phyloP scores from a whole-genome alignment of 37 sponge, comb jelly and placozoan genomes.

The Mnemiopsis leidyi region DNA sequence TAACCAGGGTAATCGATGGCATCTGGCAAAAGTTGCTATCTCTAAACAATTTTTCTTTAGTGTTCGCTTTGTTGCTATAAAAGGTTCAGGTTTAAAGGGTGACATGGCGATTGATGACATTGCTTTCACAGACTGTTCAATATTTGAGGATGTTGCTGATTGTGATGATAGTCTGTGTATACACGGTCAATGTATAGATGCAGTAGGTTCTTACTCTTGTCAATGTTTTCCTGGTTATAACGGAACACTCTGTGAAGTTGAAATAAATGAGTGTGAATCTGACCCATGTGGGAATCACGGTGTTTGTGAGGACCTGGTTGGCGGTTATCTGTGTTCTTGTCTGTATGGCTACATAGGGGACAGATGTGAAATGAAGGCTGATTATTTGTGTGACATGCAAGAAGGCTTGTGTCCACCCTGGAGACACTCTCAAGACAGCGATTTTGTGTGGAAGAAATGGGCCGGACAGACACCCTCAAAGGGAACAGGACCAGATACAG shows the following conservation, averaged over 20 bases:
- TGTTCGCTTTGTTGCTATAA: not conserved
- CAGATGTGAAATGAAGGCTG: not conserved
- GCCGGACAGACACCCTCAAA: slow-evolving; percentile 32
- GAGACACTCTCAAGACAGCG: not conserved
- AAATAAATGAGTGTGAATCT: not conserved
- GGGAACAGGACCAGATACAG: slow-evolving; percentile 20
- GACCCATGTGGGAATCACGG: not conserved
- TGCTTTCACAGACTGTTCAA: not conserved
- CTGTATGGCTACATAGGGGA: not conserved
- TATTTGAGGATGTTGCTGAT: not conserved
- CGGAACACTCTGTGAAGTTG: not conserved
- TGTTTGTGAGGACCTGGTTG: not conserved
- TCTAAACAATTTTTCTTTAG: not conserved
- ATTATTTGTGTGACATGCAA: not conserved
- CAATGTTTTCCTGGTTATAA: slow-evolving; percentile 8
- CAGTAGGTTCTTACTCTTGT: not conserved
- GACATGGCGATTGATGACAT: slow-evolving; percentile 15
- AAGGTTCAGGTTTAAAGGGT: not conserved
- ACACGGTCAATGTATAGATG: not conserved
- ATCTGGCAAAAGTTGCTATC: not conserved
- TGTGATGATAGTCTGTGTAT: not conserved
- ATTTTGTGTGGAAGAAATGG: not conserved
- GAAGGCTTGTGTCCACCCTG: slow-evolving; percentile 9
- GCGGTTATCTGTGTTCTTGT: not conserved
- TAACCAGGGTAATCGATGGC: slow-evolving; percentile 3